Conservation (phyloP, 2,797 vertebrate species). For the Rhabdophis nuchalis region DNA sequence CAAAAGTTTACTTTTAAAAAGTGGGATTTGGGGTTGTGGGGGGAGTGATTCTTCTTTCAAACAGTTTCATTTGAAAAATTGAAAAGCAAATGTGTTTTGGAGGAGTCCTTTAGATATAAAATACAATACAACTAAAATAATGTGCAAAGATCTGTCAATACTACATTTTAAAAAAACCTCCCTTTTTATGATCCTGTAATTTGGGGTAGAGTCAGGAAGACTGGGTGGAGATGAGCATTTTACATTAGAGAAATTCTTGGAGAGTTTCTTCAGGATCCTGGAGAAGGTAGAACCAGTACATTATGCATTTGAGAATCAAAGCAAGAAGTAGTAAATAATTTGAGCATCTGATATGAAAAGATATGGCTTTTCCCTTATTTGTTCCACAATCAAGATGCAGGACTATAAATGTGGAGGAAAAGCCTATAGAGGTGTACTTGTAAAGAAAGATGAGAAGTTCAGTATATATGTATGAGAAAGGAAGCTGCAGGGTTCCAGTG, state of each 20-base stretch:
- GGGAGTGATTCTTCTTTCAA: background rate
- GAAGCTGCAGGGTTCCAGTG: background rate
- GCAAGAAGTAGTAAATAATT: background rate
- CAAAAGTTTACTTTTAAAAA: background rate
- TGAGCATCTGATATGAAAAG: background rate
- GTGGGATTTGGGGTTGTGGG: background rate
- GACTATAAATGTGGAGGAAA: background rate
- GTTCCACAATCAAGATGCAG: background rate
- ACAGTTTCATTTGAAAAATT: background rate
- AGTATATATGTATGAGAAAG: background rate
- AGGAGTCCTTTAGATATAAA: background rate
- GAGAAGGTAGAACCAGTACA: background rate
- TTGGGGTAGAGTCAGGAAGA: background rate
- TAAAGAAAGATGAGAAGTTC: background rate
- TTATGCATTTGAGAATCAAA: background rate
- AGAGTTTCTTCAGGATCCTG: background rate
- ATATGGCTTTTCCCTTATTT: background rate
- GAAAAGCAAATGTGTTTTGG: background rate
- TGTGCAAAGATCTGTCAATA: background rate
- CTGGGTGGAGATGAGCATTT: background rate
- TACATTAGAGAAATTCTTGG: background rate
- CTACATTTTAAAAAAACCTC: background rate
- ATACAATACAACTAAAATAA: background rate
- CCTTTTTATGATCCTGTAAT: background rate
- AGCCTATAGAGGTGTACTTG: background rate